Conservation (phyloP, 2,113 vertebrate genomes). For the Carassius carassius region DNA sequence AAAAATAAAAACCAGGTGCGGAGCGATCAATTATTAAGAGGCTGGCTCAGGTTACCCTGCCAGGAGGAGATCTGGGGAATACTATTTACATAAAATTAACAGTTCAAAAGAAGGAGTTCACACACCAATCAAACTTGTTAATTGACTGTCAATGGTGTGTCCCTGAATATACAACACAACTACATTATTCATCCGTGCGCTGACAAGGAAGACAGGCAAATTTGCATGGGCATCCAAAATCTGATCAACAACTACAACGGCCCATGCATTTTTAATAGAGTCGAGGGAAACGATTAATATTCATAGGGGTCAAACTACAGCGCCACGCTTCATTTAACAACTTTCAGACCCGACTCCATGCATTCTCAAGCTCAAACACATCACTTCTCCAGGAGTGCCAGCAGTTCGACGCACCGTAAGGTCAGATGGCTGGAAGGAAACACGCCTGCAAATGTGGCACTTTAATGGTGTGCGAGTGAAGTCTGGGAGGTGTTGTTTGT, state of each 20-base stretch:
- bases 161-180: conserved; percentile 97
- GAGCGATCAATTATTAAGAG: conserved; percentile 99
- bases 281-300: conserved; percentile 87
- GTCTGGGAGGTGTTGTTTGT: conserved; percentile 67
- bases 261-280: conserved; percentile 98
- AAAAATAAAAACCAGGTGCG: conserved; percentile 93
- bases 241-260: conserved; percentile 99
- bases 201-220: conserved; percentile 98
- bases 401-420: not conserved
- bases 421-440: conserved; percentile 53
- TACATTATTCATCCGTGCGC: conserved; percentile 96
- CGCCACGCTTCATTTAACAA: conserved; percentile 79
- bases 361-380: not conserved
- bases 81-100: conserved; percentile 99
- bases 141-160: conserved; percentile 99
- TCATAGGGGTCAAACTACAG: conserved; percentile 73
- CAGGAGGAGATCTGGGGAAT: conserved; percentile 84
- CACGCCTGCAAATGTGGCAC: conserved; percentile 62
- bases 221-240: conserved; percentile 99
- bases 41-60: conserved; percentile 90
- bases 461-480: conserved; percentile 63
- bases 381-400: conserved; percentile 48
- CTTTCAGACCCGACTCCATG: not conserved
- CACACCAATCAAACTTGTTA: conserved; percentile 99
- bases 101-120: conserved; percentile 99